Base-by-base conservation (phyloP, 2,888 invertebrate genomes). In the Agrotis ipsilon region DNA sequence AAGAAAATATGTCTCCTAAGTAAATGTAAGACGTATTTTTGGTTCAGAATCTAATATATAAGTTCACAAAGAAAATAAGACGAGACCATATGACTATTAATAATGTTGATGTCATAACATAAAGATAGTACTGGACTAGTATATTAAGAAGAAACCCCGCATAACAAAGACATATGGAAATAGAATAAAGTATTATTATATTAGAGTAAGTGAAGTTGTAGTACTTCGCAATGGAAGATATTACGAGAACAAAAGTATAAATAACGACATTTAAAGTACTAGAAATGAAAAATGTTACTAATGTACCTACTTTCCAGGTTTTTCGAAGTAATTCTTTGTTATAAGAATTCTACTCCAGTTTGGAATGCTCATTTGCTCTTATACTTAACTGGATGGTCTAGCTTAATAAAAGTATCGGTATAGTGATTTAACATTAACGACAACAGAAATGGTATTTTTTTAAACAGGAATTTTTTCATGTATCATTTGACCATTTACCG, bases 131-230 rank as follows among this genome's bases (percentile, higher is more conserved):
- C n/a, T 54, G 6, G n/a, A 24, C n/a, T 54, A 4, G n/a, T 24
- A 16, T 60, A 45, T 14, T 66, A 54, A 45, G 48, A 48, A 61
- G 77, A 75, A 75, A 24, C 70, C 77, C 11, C 51, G 46, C 21
- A 39, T 3, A 7, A 21, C 27, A 39, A 67, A 55, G 32, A 55
- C 18, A 70, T 46, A 75, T 64, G 11, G 59, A 75, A 76, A 75
- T 75, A 75, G 76, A 75, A 57, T 59, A 43, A 24, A 51, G 27
- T 9, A 21, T 66, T 60, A 64, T 69, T 75, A 43, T 64, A 61
- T 66, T 66, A 60, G 18, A 7, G 27, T 21, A 11, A 14, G 46
- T 76, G 75, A 64, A 65, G 70, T 48, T 70, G 48, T 75, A 76
- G 43, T 13, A 65, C 51, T 75, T 65, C 64, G 14, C 5, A 65